These are phyloP conservation scores for Allobates femoralis DNA, from an alignment of 2,797 vertebrate genomes.

Conservation along the genomic window DNA sequence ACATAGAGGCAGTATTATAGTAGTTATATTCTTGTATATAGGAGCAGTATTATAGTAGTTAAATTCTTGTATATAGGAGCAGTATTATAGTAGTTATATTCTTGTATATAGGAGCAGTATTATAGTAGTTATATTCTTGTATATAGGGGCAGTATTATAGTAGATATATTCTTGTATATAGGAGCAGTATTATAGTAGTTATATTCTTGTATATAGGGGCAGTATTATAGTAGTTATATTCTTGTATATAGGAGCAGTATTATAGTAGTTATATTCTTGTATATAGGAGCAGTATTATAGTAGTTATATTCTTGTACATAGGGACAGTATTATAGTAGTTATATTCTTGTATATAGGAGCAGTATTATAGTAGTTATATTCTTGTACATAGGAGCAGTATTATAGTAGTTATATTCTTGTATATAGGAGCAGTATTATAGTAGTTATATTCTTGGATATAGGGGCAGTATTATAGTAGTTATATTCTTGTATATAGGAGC, in stretches of 20 bases:
- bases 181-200: neutral
- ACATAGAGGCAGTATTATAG: too few relatives aligned
- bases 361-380: too few relatives aligned
- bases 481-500: too few relatives aligned
- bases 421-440: too few relatives aligned
- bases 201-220: neutral
- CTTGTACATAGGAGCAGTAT: too few relatives aligned
- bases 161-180: neutral
- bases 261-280: neutral
- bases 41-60: neutral
- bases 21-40: constrained; percentile 2
- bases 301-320: too few relatives aligned
- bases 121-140: neutral
- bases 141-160: neutral
- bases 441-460: too few relatives aligned
- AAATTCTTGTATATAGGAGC: neutral
- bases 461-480: too few relatives aligned
- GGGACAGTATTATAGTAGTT: too few relatives aligned
- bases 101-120: neutral
- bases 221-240: neutral
- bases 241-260: too few relatives aligned
- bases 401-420: too few relatives aligned
- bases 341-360: too few relatives aligned
- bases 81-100: neutral
- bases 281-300: neutral